A percentile compares a stretch with the other conserved stretches of the same genome.
These are phyloP conservation scores for Anas acuta DNA, from an alignment of 2,797 vertebrate species.

Conservation along the genomic window DNA sequence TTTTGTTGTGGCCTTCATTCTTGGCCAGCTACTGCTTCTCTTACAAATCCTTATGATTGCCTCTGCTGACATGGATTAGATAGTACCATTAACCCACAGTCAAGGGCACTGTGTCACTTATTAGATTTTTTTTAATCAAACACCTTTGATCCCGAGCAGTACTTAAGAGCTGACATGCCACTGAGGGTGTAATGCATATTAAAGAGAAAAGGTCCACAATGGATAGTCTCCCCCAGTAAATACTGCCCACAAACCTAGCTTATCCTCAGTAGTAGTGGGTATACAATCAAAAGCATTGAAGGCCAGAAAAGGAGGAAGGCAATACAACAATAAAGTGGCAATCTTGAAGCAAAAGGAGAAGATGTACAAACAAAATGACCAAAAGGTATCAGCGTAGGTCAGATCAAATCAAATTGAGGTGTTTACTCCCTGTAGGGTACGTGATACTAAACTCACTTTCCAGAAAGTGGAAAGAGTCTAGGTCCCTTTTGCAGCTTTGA, in stretches of 20 bases:
- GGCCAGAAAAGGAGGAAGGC: not conserved
- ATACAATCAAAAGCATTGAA: not conserved
- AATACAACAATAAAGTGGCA: not conserved
- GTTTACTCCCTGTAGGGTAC: not conserved
- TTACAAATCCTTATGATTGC: not conserved
- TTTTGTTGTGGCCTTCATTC: constrained; percentile 42
- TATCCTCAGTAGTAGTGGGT: not conserved
- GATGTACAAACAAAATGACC: not conserved
- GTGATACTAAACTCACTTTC: not conserved
- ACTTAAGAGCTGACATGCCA: constrained; percentile 31
- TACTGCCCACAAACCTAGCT: not conserved
- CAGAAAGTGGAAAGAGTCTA: not conserved
- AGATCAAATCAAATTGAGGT: not conserved
- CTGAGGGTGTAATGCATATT: constrained; percentile 16
- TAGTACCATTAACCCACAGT: constrained; percentile 45
- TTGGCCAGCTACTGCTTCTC: not conserved
- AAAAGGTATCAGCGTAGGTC: not conserved
- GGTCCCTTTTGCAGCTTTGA: not conserved
- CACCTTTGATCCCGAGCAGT: constrained; percentile 49
- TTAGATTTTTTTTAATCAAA: constrained; percentile 44
- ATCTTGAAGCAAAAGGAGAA: not conserved
- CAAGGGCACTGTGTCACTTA: constrained; percentile 41
- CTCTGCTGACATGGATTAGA: constrained; percentile 48
- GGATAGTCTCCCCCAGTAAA: not conserved
- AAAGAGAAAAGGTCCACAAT: not conserved